Evolutionary conservation across 2,888 invertebrate species (phyloP).

Genomic region (Mythimna lalbum): DNA sequence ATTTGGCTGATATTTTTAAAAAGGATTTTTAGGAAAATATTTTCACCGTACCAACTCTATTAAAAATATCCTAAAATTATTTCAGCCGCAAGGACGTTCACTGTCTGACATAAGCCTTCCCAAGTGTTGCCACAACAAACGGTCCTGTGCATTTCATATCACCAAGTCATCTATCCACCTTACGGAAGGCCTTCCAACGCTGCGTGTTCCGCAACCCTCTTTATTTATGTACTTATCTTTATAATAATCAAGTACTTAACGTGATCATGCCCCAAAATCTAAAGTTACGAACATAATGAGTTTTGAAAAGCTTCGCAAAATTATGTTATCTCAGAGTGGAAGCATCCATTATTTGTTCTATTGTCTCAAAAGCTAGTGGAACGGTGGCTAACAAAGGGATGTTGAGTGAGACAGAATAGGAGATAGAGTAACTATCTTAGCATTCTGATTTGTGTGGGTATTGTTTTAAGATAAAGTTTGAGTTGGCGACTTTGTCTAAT

Average conservation of each 20-base stretch:
- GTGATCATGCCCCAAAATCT: conserved; percentile 29
- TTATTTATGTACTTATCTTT: conserved; percentile 5
- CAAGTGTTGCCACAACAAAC: too few species aligned
- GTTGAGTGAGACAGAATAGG: conserved; percentile 38
- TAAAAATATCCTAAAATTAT: too few species aligned
- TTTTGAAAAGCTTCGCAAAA: conserved; percentile 35
- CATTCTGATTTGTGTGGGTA: conserved; percentile 31
- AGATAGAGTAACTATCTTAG: conserved; percentile 33
- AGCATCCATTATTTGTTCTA: conserved; percentile 54
- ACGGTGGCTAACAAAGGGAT: conserved; percentile 41
- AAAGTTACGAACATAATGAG: conserved; percentile 40
- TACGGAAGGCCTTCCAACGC: too few species aligned
- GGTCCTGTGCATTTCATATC: too few species aligned
- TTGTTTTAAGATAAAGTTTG: conserved; percentile 20
- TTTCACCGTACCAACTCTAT: too few species aligned
- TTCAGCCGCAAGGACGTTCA: too few species aligned
- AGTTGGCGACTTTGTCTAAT: not conserved
- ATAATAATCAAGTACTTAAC: conserved; percentile 32
- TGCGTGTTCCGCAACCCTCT: not conserved
- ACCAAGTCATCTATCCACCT: too few species aligned
- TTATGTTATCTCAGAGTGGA: conserved; percentile 50
- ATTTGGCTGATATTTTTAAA: too few species aligned
- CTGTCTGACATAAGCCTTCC: too few species aligned
- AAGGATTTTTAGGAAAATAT: too few species aligned
- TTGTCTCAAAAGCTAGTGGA: conserved; percentile 53